phyloP scores from a whole-genome alignment of 23 tunicate species.

The Ascidia mentula region DNA sequence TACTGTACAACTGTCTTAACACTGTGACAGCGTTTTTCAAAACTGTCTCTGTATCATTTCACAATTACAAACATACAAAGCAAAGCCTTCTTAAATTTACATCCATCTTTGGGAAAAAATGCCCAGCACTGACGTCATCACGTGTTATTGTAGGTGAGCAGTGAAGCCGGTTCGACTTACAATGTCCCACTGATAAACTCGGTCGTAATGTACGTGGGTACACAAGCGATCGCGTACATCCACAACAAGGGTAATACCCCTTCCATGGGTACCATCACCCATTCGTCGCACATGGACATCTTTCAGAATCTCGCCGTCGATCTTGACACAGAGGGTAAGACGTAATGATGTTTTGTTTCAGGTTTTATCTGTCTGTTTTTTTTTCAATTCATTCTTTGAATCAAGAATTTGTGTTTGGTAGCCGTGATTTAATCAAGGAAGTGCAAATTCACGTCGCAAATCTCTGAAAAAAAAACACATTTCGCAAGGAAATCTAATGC shows the following conservation, averaged over 20 bases:
- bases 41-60: too few relatives aligned
- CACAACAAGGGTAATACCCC: constrained; percentile 71
- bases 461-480: too few relatives aligned
- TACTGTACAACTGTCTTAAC: too few relatives aligned
- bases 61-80: too few relatives aligned
- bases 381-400: background rate
- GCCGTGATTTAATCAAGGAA: too few relatives aligned
- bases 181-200: constrained; percentile 95
- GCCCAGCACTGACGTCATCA: background rate
- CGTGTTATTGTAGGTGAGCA: constrained; percentile 30
- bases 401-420: too few relatives aligned
- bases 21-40: too few relatives aligned
- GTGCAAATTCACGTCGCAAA: too few relatives aligned
- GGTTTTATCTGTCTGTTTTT: background rate
- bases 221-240: constrained; percentile 89
- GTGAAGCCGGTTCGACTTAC: constrained; percentile 70
- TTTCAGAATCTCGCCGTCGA: constrained; percentile 93
- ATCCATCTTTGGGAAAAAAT: too few relatives aligned
- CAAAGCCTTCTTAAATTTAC: too few relatives aligned
- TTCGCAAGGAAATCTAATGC: too few relatives aligned
- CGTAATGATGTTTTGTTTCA: background rate
- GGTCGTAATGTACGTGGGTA: constrained; percentile 91
- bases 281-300: constrained; percentile 97
- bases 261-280: constrained; percentile 88
- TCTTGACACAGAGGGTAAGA: constrained; percentile 90